Percentiles rank a stretch among this genome's conserved stretches.
phyloP scores from a whole-genome alignment of 2,888 invertebrate species.

The Neuroscelio doddi region DNA sequence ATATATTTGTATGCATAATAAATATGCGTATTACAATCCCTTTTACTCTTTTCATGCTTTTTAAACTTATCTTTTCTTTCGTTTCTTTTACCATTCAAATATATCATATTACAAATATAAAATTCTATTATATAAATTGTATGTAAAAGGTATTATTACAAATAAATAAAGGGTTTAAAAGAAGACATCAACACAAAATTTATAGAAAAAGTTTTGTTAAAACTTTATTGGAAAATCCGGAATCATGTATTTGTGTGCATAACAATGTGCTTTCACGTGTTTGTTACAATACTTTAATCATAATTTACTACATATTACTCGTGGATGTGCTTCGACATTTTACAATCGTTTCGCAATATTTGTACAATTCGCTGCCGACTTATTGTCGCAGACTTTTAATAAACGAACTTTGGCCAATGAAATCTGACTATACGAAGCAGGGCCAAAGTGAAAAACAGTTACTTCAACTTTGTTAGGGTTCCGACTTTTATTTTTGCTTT shows the following conservation, averaged over 20 bases:
- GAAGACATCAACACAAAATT: conserved; percentile 19
- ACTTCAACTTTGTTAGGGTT: no score
- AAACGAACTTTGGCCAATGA: not conserved
- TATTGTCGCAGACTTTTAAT: not conserved
- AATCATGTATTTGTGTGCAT: conserved; percentile 41
- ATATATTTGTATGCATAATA: conserved; percentile 43
- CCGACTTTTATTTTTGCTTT: no score
- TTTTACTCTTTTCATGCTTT: no score
- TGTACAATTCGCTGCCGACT: conserved; percentile 4
- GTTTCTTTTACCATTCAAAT: no score
- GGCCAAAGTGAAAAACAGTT: not conserved
- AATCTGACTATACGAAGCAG: not conserved
- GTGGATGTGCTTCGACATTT: conserved; percentile 33
- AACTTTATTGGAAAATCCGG: conserved; percentile 34
- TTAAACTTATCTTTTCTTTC: no score
- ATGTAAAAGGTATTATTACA: no score
- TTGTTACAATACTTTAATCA: conserved; percentile 28
- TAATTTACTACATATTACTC: conserved; percentile 35
- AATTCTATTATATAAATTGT: no score
- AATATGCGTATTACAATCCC: conserved; percentile 20
- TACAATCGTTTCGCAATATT: conserved; percentile 5
- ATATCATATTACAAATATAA: no score
- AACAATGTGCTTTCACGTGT: conserved; percentile 40
- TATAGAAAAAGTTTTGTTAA: conserved; percentile 31
- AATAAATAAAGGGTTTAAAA: conserved; percentile 5